Evolutionary conservation across 2,797 vertebrate species (phyloP).

Genomic region (Acrocephalus scirpaceus): DNA sequence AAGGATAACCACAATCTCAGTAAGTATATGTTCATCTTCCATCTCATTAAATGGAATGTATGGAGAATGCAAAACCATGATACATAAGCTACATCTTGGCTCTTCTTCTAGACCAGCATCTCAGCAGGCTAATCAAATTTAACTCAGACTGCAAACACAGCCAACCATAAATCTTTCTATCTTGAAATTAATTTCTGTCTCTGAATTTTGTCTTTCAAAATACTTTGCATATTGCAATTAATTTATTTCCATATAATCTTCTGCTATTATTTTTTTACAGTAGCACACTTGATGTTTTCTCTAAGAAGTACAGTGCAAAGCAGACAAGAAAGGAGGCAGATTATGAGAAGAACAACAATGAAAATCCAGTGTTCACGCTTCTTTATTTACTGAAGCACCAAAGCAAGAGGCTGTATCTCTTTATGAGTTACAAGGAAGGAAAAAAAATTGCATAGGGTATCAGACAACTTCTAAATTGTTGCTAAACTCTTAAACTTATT

Average conservation of each 20-base stretch:
- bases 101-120: background rate
- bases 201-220: background rate
- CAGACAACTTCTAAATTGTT: background rate
- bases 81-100: background rate
- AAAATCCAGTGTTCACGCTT: background rate
- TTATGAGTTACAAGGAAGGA: background rate
- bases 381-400: background rate
- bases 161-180: background rate
- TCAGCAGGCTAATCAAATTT: background rate
- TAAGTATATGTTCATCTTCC: constrained; percentile 77
- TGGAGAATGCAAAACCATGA: background rate
- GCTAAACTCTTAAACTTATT: background rate
- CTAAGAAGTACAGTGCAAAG: background rate
- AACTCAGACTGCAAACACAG: background rate
- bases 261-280: background rate
- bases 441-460: background rate
- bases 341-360: background rate
- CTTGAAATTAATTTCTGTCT: background rate
- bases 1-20: constrained; percentile 99
- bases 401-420: background rate
- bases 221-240: background rate
- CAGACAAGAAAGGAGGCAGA: background rate
- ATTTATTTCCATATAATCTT: background rate
- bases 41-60: background rate
- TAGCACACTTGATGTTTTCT: background rate